Conservation (phyloP, 2,888 invertebrate genomes). For the Ceramica pisi region DNA sequence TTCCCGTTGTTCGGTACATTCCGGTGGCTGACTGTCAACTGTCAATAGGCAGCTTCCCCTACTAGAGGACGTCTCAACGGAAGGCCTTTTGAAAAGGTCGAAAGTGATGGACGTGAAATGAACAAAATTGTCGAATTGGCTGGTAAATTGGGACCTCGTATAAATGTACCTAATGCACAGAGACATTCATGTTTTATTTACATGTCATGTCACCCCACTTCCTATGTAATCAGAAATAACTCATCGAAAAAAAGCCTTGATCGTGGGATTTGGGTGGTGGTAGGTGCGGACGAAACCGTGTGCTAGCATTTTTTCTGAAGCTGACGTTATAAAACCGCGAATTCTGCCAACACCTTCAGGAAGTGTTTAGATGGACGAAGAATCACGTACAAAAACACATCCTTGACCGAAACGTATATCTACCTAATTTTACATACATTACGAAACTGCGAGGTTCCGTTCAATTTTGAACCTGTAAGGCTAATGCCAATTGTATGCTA, state of each 20-base stretch:
- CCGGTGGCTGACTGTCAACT: slow-evolving; percentile 61
- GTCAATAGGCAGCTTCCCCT: slow-evolving; percentile 72
- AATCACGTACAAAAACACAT: slow-evolving; percentile 22
- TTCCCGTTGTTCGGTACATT: slow-evolving; percentile 56
- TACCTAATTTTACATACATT: slow-evolving; percentile 42
- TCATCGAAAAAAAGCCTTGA: background rate
- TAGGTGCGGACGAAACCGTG: background rate
- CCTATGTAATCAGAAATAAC: background rate
- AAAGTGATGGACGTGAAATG: slow-evolving; percentile 63
- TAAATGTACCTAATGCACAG: slow-evolving; percentile 7
- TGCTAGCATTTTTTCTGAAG: background rate
- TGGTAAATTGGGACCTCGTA: slow-evolving; percentile 19
- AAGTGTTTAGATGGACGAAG: slow-evolving; percentile 11
- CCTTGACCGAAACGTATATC: slow-evolving; percentile 32
- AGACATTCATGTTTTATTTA: slow-evolving; percentile 31
- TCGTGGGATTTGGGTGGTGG: background rate
- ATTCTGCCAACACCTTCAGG: slow-evolving; percentile 2
- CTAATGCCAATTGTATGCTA: slow-evolving; percentile 57
- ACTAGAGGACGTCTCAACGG: slow-evolving; percentile 65
- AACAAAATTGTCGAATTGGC: slow-evolving; percentile 39
- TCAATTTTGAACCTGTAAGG: slow-evolving; percentile 57
- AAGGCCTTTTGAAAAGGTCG: slow-evolving; percentile 67
- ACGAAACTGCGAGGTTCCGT: slow-evolving; percentile 41
- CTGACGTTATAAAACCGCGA: slow-evolving; percentile 1
- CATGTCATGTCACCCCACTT: slow-evolving; percentile 12